Evolutionary conservation across 2,113 vertebrate species (phyloP).

Genomic region (Butorides virescens): DNA sequence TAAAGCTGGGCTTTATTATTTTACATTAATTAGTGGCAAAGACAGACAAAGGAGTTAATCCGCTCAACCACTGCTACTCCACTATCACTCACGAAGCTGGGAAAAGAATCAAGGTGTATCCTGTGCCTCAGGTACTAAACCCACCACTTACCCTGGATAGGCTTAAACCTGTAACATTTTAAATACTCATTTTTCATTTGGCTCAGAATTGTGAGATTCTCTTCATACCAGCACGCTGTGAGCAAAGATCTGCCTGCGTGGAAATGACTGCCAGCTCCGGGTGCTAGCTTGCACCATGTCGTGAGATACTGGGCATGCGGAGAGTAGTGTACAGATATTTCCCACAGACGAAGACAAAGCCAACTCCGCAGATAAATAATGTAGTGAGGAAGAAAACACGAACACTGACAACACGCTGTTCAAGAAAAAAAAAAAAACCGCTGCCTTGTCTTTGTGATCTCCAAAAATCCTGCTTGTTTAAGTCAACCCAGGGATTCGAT

Average conservation of each 20-base stretch:
- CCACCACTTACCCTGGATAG: background rate
- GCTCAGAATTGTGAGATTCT: background rate
- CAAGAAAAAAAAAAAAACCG: accelerated
- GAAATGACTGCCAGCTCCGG: background rate
- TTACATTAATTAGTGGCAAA: background rate
- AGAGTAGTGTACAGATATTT: background rate
- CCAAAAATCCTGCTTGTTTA: background rate
- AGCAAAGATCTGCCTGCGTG: background rate
- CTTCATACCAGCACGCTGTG: background rate
- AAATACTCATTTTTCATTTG: background rate
- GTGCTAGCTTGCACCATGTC: background rate
- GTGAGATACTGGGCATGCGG: background rate
- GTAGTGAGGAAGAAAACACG: background rate
- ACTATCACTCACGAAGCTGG: background rate
- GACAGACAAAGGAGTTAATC: constrained; percentile 14
- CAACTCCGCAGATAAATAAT: background rate
- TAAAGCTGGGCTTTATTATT: background rate
- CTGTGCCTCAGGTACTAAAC: background rate
- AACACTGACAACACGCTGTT: background rate
- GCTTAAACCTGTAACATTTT: background rate
- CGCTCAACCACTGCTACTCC: background rate
- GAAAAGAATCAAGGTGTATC: background rate
- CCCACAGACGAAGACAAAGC: background rate
- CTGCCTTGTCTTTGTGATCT: background rate
- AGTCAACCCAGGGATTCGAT: constrained; percentile 31